Conservation (phyloP, 1,140 invertebrate species). For the Brachystomella parvula region DNA sequence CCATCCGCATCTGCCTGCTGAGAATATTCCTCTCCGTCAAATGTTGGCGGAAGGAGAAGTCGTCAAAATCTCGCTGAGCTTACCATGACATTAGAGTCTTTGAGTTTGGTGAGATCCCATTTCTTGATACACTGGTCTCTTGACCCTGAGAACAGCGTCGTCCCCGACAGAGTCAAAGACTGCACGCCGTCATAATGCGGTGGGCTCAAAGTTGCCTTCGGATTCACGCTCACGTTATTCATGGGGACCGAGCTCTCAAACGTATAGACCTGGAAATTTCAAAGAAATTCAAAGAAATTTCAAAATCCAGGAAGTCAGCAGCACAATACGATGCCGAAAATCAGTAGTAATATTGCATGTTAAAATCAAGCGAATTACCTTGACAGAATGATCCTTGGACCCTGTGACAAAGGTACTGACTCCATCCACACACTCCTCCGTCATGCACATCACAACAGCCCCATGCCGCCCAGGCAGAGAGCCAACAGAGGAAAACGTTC, state of each 20-base stretch:
- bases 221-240: conserved; percentile 7
- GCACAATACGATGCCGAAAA: conserved; percentile 2
- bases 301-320: background rate
- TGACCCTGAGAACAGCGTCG: conserved; percentile 71
- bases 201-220: conserved; percentile 58
- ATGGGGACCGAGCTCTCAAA: background rate
- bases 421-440: conserved; percentile 57
- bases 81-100: background rate
- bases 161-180: conserved; percentile 58
- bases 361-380: conserved; percentile 44
- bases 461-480: conserved; percentile 75
- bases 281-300: background rate
- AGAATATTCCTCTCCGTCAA: background rate
- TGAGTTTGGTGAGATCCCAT: conserved; percentile 58
- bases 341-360: background rate
- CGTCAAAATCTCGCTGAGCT: too few relatives aligned
- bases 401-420: conserved; percentile 61
- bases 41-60: too few relatives aligned
- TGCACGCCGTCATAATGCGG: conserved; percentile 89
- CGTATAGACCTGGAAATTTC: background rate
- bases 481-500: conserved; percentile 60
- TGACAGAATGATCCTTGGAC: conserved; percentile 80
- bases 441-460: conserved; percentile 76
- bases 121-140: conserved; percentile 82
- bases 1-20: background rate